phyloP scores from a whole-genome alignment of 2,113 vertebrate species.

The Sceloporus tristichus region DNA sequence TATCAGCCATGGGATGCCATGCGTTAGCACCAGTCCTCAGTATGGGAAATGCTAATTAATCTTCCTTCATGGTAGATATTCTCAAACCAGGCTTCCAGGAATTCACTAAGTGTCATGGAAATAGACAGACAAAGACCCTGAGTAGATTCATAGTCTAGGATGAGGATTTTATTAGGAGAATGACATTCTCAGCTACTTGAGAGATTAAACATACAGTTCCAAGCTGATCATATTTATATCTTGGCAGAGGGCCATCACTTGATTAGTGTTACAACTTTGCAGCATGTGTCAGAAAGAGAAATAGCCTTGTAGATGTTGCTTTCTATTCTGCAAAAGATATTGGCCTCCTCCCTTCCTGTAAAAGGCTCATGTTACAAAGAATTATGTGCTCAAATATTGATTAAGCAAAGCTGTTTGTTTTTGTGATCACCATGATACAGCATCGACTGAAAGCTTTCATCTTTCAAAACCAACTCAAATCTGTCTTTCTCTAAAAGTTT shows the following conservation, averaged over 20 bases:
- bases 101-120: not conserved
- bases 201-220: constrained; percentile 17
- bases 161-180: not conserved
- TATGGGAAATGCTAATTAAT: not conserved
- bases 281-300: constrained; percentile 17
- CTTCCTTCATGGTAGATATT: not conserved
- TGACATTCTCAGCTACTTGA: not conserved
- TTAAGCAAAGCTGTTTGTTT: constrained; percentile 7
- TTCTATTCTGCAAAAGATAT: constrained; percentile 4
- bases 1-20: not conserved
- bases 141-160: not conserved
- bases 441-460: not conserved
- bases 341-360: constrained; percentile 3
- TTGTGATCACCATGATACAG: not conserved
- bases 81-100: not conserved
- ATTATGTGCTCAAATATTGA: not conserved
- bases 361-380: constrained; percentile 3
- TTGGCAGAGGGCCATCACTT: constrained; percentile 3
- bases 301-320: not conserved
- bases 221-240: constrained; percentile 21
- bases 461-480: not conserved
- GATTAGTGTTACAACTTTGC: constrained; percentile 22
- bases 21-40: not conserved
- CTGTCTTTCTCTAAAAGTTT: not conserved
- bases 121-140: not conserved